Evolutionary conservation across 2,888 invertebrate species (phyloP), one percentile per base, ranked within the genome.

Genomic region (Escarpia spicata): DNA sequence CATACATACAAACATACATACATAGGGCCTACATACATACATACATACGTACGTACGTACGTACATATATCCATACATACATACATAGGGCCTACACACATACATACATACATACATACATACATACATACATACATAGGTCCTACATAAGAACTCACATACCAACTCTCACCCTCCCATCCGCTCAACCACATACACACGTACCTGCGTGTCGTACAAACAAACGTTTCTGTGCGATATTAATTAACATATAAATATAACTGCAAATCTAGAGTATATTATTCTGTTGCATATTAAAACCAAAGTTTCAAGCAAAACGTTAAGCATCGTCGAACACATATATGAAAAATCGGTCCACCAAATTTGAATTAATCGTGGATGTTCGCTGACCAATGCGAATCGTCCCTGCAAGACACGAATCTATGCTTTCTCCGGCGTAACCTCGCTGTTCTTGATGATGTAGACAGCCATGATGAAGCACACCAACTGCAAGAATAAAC

Each of bases 381-480:
- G 75, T 26, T 75, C 6, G 75, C n/a, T 26, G 26, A 26, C 26
- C 26, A 6, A 15, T 6, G 19, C 75, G 75, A 26, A 6, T 26
- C 26, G 75, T n/a, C 75, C 19, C 2, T 75, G 75, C 26, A 4
- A 75, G 75, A 19, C 52, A 12, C 75, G 75, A 75, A 26, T 26
- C 75, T 75, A 75, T 26, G 75, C 75, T 26, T 75, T 75, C 75
- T 75, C 75, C 75, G 75, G 75, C 75, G 75, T 6, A 2, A 75
- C 75, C n/a, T 75, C 75, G 26, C 19, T n/a, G 6, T 75, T 75
- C 75, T 75, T 75, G 75, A 75, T 75, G 75, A 75, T 75, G 75
- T 75, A 75, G 19, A 75, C 75, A 75, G 75, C 75, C 75, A 75
- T 75, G 75, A 75, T 75, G 75, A 75, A 75, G n/a, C 75, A 75